phyloP scores from a whole-genome alignment of 1,140 invertebrate species.

The Cydia strobilella region DNA sequence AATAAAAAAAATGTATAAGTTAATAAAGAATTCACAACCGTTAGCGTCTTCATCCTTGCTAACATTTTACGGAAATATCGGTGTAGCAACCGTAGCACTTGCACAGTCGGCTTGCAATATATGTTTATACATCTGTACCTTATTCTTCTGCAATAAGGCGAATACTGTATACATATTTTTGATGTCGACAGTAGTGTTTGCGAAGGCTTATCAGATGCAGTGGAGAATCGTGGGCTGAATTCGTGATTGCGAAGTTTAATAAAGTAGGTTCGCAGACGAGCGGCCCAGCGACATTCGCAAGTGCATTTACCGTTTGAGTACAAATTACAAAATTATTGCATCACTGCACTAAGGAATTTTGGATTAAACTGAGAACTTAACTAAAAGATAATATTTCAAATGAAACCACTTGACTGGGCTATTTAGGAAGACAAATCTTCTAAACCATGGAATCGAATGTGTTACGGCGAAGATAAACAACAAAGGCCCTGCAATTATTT shows the following conservation, averaged over 20 bases:
- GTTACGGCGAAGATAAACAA: no score
- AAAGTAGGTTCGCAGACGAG: conserved; percentile 59
- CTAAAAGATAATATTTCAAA: neutral
- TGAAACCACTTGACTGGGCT: no score
- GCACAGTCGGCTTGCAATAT: neutral
- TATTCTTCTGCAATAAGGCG: neutral
- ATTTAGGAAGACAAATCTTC: no score
- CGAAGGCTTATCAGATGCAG: conserved; percentile 58
- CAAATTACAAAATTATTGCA: conserved; percentile 59
- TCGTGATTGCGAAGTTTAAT: conserved; percentile 69
- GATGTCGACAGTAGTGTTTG: conserved; percentile 2
- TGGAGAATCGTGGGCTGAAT: conserved; percentile 62
- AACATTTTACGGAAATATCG: conserved; percentile 20
- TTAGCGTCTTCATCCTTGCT: conserved; percentile 5
- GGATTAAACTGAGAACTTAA: conserved; percentile 36
- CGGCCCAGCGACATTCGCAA: conserved; percentile 53
- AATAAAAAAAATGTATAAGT: neutral
- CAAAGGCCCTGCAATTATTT: no score
- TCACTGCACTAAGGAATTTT: conserved; percentile 36
- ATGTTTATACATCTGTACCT: neutral
- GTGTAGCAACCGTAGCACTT: conserved; percentile 8
- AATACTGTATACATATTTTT: neutral
- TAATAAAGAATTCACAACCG: neutral
- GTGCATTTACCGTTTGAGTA: conserved; percentile 59
- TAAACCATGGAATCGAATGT: no score